These are phyloP conservation scores for Orius insidiosus DNA, from an alignment of 1,140 invertebrate genomes.

Conservation along the genomic window DNA sequence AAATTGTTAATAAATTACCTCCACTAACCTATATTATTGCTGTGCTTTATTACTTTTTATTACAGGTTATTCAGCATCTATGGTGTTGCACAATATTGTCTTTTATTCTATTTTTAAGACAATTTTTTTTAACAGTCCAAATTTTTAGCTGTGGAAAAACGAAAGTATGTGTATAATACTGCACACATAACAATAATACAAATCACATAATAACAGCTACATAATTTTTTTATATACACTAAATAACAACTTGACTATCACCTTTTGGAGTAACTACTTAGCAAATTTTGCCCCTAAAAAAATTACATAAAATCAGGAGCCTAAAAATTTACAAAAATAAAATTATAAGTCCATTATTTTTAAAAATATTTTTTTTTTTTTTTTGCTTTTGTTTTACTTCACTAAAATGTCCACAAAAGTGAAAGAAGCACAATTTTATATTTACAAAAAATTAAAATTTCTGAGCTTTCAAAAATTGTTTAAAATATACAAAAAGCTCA, in stretches of 20 bases:
- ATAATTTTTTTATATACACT: too few species aligned
- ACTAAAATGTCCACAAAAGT: neutral
- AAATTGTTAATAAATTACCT: constrained; percentile 1
- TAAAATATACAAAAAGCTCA: too few species aligned
- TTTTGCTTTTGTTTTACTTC: too few species aligned
- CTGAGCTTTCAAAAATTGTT: too few species aligned
- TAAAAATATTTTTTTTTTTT: constrained; percentile 10
- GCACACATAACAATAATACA: constrained; percentile 5
- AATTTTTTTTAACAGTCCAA: too few species aligned
- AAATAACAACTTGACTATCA: neutral
- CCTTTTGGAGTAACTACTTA: neutral
- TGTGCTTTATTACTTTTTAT: constrained; percentile 8
- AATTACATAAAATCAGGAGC: neutral
- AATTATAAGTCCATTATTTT: constrained; percentile 7
- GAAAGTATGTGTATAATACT: constrained; percentile 1
- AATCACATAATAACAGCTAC: constrained; percentile 3
- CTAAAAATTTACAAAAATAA: constrained; percentile 4
- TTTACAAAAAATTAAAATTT: constrained; percentile 11
- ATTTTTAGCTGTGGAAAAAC: neutral
- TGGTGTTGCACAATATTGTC: constrained; percentile 6
- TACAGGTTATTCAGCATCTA: neutral
- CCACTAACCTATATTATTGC: constrained; percentile 2
- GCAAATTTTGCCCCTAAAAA: neutral
- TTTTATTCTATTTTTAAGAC: too few species aligned
- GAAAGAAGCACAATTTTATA: constrained; percentile 1